Evolutionary conservation across 1,140 invertebrate species (phyloP).

Genomic region (Cecropterus lyciades): DNA sequence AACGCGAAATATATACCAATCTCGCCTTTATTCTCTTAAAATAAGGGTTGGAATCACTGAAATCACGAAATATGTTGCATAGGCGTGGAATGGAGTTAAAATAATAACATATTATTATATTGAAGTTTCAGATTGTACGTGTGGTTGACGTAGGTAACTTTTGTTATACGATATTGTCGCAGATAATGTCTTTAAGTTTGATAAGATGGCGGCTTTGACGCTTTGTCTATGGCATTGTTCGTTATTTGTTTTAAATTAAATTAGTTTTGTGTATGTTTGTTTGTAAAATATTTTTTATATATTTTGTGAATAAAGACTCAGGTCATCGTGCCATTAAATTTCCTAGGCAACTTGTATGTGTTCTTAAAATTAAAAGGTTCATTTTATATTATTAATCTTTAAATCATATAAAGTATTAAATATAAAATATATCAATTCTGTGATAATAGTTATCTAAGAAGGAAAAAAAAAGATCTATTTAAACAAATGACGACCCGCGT

Average conservation of each 20-base stretch:
- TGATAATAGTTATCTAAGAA: too few species aligned
- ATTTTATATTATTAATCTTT: too few species aligned
- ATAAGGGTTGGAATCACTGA: not conserved
- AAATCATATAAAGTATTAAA: too few species aligned
- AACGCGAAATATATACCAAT: conserved; percentile 9
- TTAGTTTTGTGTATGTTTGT: too few species aligned
- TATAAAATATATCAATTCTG: too few species aligned
- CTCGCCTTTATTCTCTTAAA: not conserved
- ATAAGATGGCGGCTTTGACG: conserved; percentile 8
- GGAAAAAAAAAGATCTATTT: too few species aligned
- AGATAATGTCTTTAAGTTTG: conserved; percentile 21
- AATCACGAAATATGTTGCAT: not conserved
- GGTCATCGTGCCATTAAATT: too few species aligned
- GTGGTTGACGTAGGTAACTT: conserved; percentile 21
- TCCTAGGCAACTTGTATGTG: too few species aligned
- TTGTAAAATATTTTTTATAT: too few species aligned
- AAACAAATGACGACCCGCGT: too few species aligned
- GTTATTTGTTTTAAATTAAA: not conserved
- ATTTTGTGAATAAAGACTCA: too few species aligned
- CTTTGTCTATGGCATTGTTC: not conserved
- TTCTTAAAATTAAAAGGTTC: too few species aligned
- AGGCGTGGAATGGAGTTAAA: not conserved
- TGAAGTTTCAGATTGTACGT: not conserved
- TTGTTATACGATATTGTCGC: conserved; percentile 24
- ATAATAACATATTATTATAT: conserved; percentile 16